Evolutionary conservation across 1,140 invertebrate species (phyloP).

Genomic region (Babylonia areolata): DNA sequence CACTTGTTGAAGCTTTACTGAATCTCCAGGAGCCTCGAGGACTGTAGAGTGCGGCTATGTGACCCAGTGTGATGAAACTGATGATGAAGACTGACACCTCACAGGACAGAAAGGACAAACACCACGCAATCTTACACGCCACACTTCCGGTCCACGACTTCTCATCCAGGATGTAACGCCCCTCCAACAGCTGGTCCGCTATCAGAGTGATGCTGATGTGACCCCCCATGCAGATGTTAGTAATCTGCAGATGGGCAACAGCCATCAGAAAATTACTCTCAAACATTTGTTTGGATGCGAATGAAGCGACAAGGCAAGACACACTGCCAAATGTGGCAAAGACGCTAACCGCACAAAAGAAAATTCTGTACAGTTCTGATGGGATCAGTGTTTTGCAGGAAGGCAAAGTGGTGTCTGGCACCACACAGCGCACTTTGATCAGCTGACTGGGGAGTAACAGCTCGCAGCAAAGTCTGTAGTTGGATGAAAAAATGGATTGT

Average conservation of each 20-base stretch:
- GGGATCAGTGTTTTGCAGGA: constrained; percentile 53
- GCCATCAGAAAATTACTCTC: constrained; percentile 45
- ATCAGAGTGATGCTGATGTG: constrained; percentile 27
- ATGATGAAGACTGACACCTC: constrained; percentile 40
- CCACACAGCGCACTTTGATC: background rate
- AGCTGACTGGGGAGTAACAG: constrained; percentile 31
- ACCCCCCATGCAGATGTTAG: constrained; percentile 38
- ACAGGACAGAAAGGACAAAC: constrained; percentile 39
- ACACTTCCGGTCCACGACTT: constrained; percentile 24
- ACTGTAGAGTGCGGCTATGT: background rate
- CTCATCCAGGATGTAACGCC: constrained; percentile 39
- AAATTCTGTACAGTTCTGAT: constrained; percentile 36
- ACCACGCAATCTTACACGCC: constrained; percentile 27
- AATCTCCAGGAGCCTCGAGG: background rate
- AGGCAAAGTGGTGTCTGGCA: constrained; percentile 43
- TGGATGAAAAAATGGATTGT: constrained; percentile 34
- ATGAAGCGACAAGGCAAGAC: constrained; percentile 24
- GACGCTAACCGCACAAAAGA: constrained; percentile 44
- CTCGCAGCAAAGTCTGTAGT: constrained; percentile 47
- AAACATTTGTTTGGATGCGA: background rate
- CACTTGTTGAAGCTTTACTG: background rate
- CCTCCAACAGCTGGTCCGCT: constrained; percentile 49
- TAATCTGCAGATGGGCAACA: constrained; percentile 48
- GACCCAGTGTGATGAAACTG: constrained; percentile 52
- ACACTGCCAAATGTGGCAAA: constrained; percentile 51